These are phyloP conservation scores for Brachynemurus nebulosus DNA, from an alignment of 2,888 invertebrate species.

Conservation along the genomic window DNA sequence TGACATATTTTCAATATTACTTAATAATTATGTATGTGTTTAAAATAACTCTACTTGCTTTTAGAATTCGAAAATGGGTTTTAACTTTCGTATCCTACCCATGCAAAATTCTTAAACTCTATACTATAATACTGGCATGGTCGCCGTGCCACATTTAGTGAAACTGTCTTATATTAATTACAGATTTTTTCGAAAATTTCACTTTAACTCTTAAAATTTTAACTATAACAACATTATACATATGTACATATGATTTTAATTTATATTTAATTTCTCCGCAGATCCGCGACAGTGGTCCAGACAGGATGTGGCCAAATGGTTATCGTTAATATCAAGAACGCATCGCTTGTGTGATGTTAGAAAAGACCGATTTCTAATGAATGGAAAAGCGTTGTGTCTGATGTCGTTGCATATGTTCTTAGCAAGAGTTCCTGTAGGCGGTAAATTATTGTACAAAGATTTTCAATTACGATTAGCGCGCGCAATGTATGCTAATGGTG, in stretches of 20 bases:
- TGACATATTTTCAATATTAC: too few species aligned
- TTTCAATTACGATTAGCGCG: constrained; percentile 53
- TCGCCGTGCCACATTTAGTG: too few species aligned
- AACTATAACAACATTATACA: neutral
- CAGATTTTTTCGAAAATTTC: too few species aligned
- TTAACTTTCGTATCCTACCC: too few species aligned
- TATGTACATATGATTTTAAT: neutral
- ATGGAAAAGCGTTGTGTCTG: constrained; percentile 64
- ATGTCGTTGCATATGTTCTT: constrained; percentile 67
- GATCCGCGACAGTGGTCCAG: constrained; percentile 62
- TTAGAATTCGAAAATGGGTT: too few species aligned
- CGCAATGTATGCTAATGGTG: constrained; percentile 37
- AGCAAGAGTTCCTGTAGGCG: constrained; percentile 51
- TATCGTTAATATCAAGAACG: constrained; percentile 39
- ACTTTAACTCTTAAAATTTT: too few species aligned
- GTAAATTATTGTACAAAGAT: constrained; percentile 54
- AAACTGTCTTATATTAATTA: too few species aligned
- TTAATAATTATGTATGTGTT: too few species aligned
- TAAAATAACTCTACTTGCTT: too few species aligned
- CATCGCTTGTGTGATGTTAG: constrained; percentile 43
- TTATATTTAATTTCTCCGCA: constrained; percentile 26
- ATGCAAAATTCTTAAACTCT: too few species aligned
- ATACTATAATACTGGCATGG: too few species aligned
- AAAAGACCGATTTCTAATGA: constrained; percentile 57
- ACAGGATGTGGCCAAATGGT: constrained; percentile 54